Evolutionary conservation across 2,888 invertebrate genomes (phyloP), one percentile per base, ranked within the genome.

Genomic region (Lasioglossum pauxillum): DNA sequence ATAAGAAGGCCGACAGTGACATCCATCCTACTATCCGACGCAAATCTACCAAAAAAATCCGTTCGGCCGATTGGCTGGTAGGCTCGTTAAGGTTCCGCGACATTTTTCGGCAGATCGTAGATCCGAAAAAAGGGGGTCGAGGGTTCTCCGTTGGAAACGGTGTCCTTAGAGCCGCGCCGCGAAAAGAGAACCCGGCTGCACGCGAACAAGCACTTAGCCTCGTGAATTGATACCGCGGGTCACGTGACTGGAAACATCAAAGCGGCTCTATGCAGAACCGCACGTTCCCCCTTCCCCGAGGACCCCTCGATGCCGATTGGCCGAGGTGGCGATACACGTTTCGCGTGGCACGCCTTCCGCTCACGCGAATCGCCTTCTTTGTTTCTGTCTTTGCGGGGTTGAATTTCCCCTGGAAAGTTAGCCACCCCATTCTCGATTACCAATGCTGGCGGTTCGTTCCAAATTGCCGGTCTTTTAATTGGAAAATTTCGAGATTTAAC

Each of bases 151-250:
- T 79, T 76, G 76, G 85, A 67, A 80, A 73, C 85, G 76, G 83
- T 86, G 90, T 90, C 91, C 90, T 90, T 91, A 91, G 80, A 86
- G 78, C 85, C 78, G 76, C 76, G 73, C 80, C 75, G 77, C 82
- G 91, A 87, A 83, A 10, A 85, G 86, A 85, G 84, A 85, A 83
- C 78, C 67, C 85, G 69, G 38, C 38, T 85, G 85, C 95, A 95
- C 95, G 95, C 95, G 93, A 95, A 94, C 86, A 85, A 84, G 92
- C 91, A 94, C 92, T 95, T 95, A 95, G 94, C 93, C 90, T 92
- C 92, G 89, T 89, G 93, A 93, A 93, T 93, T 92, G 92, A 91
- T 92, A 93, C 92, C 90, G 27, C 27, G 90, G 88, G 86, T 93
- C 93, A 93, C 94, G 94, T 94, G 93, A 93, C 91, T 90, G 88